phyloP scores from a whole-genome alignment of 2,113 vertebrate species.

The Gambusia holbrooki region DNA sequence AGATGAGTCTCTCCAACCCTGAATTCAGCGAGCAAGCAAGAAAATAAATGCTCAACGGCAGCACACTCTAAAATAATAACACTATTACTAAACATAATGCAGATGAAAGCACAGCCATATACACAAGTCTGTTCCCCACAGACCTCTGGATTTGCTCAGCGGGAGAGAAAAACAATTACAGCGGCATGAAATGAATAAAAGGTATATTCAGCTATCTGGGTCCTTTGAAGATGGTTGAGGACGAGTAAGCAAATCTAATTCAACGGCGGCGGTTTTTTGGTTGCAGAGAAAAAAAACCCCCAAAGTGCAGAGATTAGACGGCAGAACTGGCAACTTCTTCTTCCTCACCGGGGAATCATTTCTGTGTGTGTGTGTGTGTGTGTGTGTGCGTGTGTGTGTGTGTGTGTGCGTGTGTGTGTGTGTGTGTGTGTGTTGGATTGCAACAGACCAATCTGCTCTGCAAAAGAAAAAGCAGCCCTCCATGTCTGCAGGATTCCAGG shows the following conservation, averaged over 20 bases:
- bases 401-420: background rate
- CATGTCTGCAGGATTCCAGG: constrained; percentile 39
- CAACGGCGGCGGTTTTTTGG: constrained; percentile 41
- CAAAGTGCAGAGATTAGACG: constrained; percentile 62
- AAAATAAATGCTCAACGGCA: constrained; percentile 25
- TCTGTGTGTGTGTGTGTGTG: constrained; percentile 5
- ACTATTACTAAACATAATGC: constrained; percentile 60
- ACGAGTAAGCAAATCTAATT: constrained; percentile 70
- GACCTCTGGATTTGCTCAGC: constrained; percentile 58
- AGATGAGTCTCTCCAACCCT: constrained; percentile 61
- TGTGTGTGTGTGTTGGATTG: background rate
- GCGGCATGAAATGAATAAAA: constrained; percentile 68
- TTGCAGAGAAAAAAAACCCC: constrained; percentile 30
- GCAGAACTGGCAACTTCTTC: constrained; percentile 26
- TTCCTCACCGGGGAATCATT: constrained; percentile 25
- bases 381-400: background rate
- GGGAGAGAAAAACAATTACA: constrained; percentile 60
- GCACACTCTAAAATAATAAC: constrained; percentile 50
- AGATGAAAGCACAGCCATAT: constrained; percentile 61
- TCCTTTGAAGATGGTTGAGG: constrained; percentile 69
- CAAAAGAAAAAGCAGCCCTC: constrained; percentile 29
- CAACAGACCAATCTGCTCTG: constrained; percentile 12
- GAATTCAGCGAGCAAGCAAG: constrained; percentile 34
- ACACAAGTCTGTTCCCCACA: constrained; percentile 48
- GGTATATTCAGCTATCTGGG: constrained; percentile 68